Base-by-base conservation (phyloP, 2,888 invertebrate genomes). In the Lepidocyrtoides sp. region DNA sequence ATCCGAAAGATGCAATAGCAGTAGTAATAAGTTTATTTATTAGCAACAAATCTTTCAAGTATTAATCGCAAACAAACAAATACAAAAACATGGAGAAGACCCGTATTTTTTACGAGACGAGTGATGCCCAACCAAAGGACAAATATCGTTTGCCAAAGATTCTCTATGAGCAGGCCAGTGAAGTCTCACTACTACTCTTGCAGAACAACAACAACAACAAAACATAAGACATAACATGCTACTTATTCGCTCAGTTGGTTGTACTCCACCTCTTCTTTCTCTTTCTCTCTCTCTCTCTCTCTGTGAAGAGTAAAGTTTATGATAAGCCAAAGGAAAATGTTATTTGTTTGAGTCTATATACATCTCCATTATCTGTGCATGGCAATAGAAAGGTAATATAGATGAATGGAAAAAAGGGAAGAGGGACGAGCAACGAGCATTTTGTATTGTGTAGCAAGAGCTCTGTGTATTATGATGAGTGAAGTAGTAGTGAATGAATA, bases 251-350 rank as follows among this genome's bases (percentile, higher is more conserved):
- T 87, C 79, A 66, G 87, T 79, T 87, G 79, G 32, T 63, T 87
- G 36, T 79, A 79, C 87, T 87, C 87, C 87, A 81, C 88, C 88
- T 89, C 81, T 44, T 36, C 81, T 60, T 17, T 81, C 14, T 60
- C 60, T 60, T 26, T 60, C 48, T 23, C 36, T 69, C 48, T 77
- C 26, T 12, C 77, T 51, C 14, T 48, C 36, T 32, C 87, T 72
- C 51, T 63, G 26, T 87, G 69, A 89, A 89, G 88, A 89, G 82
- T 89, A 89, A 89, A 82, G 88, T 89, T 89, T 89, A 87, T 89
- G 81, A 89, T 89, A 89, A 89, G 88, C 88, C 88, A 82, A 44
- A 89, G 88, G 88, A 89, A 89, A 89, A 89, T 89, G 88, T 89
- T 89, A 82, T 89, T 89, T 89, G 88, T 89, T 89, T 89, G 88